Base-by-base conservation (phyloP, 2,113 vertebrate genomes). In the Platysternon megacephalum region DNA sequence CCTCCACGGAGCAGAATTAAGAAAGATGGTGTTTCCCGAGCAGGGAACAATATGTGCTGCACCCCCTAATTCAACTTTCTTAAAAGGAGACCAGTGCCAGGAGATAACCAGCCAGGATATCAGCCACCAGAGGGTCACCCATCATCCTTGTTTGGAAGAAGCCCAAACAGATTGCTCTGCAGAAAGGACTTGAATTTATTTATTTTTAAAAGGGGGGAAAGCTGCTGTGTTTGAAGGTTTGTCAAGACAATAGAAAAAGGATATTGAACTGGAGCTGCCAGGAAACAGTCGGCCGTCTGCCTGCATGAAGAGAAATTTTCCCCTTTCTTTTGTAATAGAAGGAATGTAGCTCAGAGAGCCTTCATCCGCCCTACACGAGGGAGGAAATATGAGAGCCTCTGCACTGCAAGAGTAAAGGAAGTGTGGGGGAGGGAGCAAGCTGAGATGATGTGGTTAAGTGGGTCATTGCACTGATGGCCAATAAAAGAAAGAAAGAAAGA, bases 331-430 rank as follows among this genome's bases (percentile, higher is more conserved):
- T 95, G 92, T 93, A 76, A 3, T 0, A 55, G 46, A 58, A 96
- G 93, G 95, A 97, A 96, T 92, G 94, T 4, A 96, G 93, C 87
- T 4, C 39, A 26, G 6, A 61, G 87, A 94, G 93, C 93, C 83
- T 78, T 94, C 95, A 91, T 95, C 97, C 85, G 78, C 95, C 93
- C 52, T 26, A 52, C 84, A 79, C 94, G 79, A 81, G 92, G 89
- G 97, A 97, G 95, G 96, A 97, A 98, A 97, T 86, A 92, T 90
- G 93, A 97, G 97, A 58, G 82, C 32, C 79, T 74, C 2, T 0
- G 79, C 94, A 35, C 24, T 49, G 95, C 90, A 93, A 92, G 90
- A 87, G 44, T 78, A 96, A 90, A 96, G 94, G 96, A 95, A 97
- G 72, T 44, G 7, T 28, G 96, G 95, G 96, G 97, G 96, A 97